Conservation (phyloP, 2,797 vertebrate species). For the Lateolabrax maculatus region DNA sequence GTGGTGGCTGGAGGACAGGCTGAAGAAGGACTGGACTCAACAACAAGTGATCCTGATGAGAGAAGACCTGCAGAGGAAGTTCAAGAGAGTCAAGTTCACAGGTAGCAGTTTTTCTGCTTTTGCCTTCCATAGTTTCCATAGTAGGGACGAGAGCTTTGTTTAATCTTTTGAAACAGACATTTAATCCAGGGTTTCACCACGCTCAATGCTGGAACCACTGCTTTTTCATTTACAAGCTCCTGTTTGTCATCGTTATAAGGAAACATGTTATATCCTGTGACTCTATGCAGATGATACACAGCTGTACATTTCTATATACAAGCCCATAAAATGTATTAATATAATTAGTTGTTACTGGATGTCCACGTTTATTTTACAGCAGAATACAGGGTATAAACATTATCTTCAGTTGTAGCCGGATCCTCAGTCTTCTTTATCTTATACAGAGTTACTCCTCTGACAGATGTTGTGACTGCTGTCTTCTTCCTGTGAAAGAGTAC, state of each 20-base stretch:
- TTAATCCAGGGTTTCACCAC: neutral
- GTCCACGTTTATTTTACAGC: too few species aligned
- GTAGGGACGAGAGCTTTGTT: too few species aligned
- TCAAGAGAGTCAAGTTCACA: conserved; percentile 87
- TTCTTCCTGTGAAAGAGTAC: conserved; percentile 75
- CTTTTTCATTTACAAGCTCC: neutral
- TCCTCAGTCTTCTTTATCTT: neutral
- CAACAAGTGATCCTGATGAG: conserved; percentile 84
- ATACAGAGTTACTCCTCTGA: too few species aligned
- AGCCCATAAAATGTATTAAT: neutral
- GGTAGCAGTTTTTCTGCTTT: conserved; percentile 71
- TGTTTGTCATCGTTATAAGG: neutral
- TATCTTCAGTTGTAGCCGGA: neutral
- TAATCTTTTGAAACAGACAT: too few species aligned
- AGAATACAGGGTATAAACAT: neutral
- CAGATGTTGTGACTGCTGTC: too few species aligned
- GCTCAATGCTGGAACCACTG: neutral
- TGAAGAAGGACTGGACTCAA: conserved; percentile 86
- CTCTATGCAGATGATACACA: neutral
- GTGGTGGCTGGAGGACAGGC: conserved; percentile 73
- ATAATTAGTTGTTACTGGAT: neutral
- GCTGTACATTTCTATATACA: neutral
- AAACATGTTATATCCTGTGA: neutral
- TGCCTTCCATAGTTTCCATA: neutral
- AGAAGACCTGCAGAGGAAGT: conserved; percentile 82